These are phyloP conservation scores for Rhabditoides inermis DNA, from an alignment of 2,888 invertebrate species.

Conservation along the genomic window DNA sequence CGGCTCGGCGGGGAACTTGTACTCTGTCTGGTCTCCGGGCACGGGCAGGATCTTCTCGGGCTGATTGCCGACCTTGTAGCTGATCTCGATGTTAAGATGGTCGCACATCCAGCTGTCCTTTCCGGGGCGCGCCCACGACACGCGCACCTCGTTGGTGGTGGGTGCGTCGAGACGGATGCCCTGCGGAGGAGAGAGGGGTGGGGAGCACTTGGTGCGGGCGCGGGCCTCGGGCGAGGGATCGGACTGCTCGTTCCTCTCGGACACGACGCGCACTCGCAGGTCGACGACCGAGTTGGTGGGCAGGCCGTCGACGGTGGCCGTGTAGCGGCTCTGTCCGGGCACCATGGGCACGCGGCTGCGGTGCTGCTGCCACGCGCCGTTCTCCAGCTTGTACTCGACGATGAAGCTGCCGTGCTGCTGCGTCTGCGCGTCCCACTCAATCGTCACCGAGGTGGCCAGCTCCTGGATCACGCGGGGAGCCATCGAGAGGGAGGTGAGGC, in stretches of 20 bases:
- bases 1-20: conserved; percentile 50
- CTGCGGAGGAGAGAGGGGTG: conserved; percentile 49
- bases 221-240: conserved; percentile 49
- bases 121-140: conserved; percentile 45
- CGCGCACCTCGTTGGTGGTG: conserved; percentile 46
- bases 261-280: conserved; percentile 43
- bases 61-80: conserved; percentile 45
- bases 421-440: conserved; percentile 47
- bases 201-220: conserved; percentile 49
- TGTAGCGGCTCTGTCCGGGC: conserved; percentile 39
- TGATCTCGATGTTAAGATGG: conserved; percentile 49
- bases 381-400: conserved; percentile 45
- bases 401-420: conserved; percentile 43
- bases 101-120: conserved; percentile 52
- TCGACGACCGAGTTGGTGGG: conserved; percentile 51
- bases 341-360: conserved; percentile 40
- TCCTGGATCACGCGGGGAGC: conserved; percentile 48
- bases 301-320: conserved; percentile 40
- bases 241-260: conserved; percentile 40
- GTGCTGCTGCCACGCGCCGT: conserved; percentile 46
- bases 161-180: conserved; percentile 42
- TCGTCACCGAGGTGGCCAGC: conserved; percentile 44
- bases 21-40: conserved; percentile 47
- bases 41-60: conserved; percentile 44
- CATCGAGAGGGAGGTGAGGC: conserved; percentile 28